These are phyloP conservation scores for Scotopteryx bipunctaria DNA, from an alignment of 2,888 invertebrate species.

Conservation along the genomic window DNA sequence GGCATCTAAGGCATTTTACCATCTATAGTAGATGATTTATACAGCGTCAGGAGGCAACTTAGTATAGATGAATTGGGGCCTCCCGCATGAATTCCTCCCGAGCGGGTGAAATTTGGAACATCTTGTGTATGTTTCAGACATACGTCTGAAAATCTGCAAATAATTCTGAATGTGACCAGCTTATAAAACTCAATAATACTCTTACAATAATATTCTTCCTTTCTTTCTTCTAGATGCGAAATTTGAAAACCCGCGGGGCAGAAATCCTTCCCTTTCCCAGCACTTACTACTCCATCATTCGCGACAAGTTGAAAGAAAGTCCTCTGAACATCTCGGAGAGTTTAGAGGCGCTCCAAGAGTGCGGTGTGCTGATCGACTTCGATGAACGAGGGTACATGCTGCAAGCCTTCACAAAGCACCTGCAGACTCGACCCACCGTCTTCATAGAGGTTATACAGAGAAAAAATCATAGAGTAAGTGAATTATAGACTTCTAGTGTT, in stretches of 20 bases:
- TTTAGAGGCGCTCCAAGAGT: slow-evolving; percentile 89
- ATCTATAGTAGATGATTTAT: too few species aligned
- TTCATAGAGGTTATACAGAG: slow-evolving; percentile 98
- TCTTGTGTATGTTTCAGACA: too few species aligned
- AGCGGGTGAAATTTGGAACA: too few species aligned
- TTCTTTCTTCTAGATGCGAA: slow-evolving; percentile 86
- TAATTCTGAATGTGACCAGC: too few species aligned
- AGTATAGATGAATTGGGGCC: too few species aligned
- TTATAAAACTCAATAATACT: too few species aligned
- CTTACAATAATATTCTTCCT: too few species aligned
- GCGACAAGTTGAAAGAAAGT: slow-evolving; percentile 88
- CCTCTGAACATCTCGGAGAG: slow-evolving; percentile 88
- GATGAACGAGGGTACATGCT: slow-evolving; percentile 98
- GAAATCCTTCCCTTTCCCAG: slow-evolving; percentile 95
- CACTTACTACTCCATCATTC: slow-evolving; percentile 93
- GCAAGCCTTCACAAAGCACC: slow-evolving; percentile 97
- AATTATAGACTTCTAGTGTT: too few species aligned
- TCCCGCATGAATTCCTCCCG: too few species aligned
- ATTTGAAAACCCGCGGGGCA: slow-evolving; percentile 91
- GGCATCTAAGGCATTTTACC: not conserved
- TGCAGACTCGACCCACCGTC: slow-evolving; percentile 97
- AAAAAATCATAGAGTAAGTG: slow-evolving; percentile 92
- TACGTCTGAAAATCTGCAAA: too few species aligned
- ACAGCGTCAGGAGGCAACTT: too few species aligned
- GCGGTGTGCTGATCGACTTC: slow-evolving; percentile 97